Percentiles rank a stretch among this genome's conserved stretches.
Conservation (phyloP, 2,113 vertebrate genomes). For the Anoura caudifer region DNA sequence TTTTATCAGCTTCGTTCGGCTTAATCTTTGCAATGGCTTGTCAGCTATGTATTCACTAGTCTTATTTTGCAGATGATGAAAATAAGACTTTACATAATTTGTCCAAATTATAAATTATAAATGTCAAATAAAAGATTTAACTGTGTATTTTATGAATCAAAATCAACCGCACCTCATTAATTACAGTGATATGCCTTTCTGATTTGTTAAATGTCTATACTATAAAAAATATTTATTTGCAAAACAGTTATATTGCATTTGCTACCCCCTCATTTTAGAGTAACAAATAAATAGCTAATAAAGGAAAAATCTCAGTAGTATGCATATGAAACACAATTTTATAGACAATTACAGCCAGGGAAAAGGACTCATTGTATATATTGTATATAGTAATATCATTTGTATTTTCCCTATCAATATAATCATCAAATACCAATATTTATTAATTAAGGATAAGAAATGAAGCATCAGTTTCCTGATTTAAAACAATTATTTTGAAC, state of each 20-base stretch:
- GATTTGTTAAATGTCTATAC: background rate
- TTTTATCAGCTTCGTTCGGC: background rate
- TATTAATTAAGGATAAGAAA: background rate
- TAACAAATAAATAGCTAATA: background rate
- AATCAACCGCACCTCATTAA: background rate
- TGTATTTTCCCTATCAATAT: background rate
- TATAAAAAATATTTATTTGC: background rate
- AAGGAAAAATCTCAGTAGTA: background rate
- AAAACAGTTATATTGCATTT: background rate
- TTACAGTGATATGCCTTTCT: background rate
- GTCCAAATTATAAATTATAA: background rate
- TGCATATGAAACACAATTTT: background rate
- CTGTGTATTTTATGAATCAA: background rate
- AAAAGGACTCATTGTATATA: background rate
- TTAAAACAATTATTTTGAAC: background rate
- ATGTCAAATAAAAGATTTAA: background rate
- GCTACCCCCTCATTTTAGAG: background rate
- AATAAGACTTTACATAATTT: background rate
- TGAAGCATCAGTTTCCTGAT: background rate
- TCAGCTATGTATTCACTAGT: background rate
- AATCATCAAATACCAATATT: background rate
- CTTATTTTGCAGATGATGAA: background rate
- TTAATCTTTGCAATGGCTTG: background rate
- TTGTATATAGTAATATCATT: background rate
- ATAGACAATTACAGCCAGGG: background rate